Percentiles rank a stretch among this genome's conserved stretches.
Conservation (phyloP, 2,888 invertebrate species). For the Brachylomia viminalis region DNA sequence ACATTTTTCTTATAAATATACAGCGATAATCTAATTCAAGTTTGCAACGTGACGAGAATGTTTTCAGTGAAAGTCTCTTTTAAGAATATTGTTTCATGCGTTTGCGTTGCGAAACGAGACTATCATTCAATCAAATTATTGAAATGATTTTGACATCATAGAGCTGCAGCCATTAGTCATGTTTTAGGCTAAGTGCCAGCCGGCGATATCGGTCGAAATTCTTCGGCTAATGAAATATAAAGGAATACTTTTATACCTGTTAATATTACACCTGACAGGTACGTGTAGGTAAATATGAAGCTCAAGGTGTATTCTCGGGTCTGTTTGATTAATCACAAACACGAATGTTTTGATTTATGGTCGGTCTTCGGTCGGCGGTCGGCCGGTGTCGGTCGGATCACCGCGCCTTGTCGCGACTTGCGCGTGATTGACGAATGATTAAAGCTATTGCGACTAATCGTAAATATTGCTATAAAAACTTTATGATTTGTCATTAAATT, state of each 20-base stretch:
- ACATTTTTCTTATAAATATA: not conserved
- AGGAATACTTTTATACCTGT: constrained; percentile 64
- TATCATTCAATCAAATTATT: constrained; percentile 54
- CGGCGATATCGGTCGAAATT: constrained; percentile 56
- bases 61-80: constrained; percentile 31
- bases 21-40: constrained; percentile 15
- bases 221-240: constrained; percentile 66
- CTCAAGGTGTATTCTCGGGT: constrained; percentile 71
- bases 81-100: constrained; percentile 12
- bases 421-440: constrained; percentile 60
- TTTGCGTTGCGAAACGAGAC: constrained; percentile 44
- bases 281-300: constrained; percentile 70
- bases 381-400: constrained; percentile 51
- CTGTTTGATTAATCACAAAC: constrained; percentile 87
- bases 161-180: constrained; percentile 52
- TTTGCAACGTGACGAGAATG: constrained; percentile 20
- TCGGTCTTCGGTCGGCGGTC: constrained; percentile 66
- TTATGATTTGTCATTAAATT: not conserved
- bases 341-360: constrained; percentile 88
- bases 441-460: constrained; percentile 54
- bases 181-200: constrained; percentile 58
- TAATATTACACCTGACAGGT: constrained; percentile 67
- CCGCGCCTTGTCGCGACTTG: constrained; percentile 52
- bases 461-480: constrained; percentile 41
- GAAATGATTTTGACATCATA: constrained; percentile 54